Base-by-base conservation (phyloP, 2,797 vertebrate species). In the Centropyge bicolor region DNA sequence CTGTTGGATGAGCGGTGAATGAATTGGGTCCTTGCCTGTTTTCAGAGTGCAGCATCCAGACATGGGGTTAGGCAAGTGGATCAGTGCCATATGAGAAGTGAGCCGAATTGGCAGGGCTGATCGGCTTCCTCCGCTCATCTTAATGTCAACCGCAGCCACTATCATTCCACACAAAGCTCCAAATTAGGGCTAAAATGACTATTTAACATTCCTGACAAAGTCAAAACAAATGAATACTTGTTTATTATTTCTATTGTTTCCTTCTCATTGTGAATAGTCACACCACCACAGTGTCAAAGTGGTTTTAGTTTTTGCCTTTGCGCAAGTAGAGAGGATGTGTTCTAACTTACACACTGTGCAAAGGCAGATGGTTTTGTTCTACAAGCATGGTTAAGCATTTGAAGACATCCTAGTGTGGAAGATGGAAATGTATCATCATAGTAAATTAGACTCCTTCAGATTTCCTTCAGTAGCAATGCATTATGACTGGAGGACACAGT, bases 11-110 rank as follows among this genome's bases (percentile, higher is more conserved):
- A 63, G 74, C 67, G 59, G 70, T 74, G 83, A 86, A 84, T 75
- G 74, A 86, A 82, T 79, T 83, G 90, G 87, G 85, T 35, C 61
- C 40, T 49, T 82, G 84, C 86, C 82, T 83, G 81, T 40, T 81
- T 80, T 76, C 67, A 78, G 88, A 82, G 83, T 43, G 81, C 31
- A 72, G 88, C 76, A 85, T 85, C 78, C 84, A 88, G 84, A 76
- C 78, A 43, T 41, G 78, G 76, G 84, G 90, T 78, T 76, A 84
- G 81, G 84, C 70, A 49, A 82, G 81, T 82, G 87, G 85, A 88
- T 80, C 63, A 27, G 74, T 84, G 86, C 81, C 87, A 85, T 59
- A 67, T 66, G 85, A 86, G 63, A 78, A 74, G 74, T 73, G 83
- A 91, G 83, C 66, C 45, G 60, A 80, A 64, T 70, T 89, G 87